Evolutionary conservation across 2,113 vertebrate species (phyloP).

Genomic region (Tor tambroides): DNA sequence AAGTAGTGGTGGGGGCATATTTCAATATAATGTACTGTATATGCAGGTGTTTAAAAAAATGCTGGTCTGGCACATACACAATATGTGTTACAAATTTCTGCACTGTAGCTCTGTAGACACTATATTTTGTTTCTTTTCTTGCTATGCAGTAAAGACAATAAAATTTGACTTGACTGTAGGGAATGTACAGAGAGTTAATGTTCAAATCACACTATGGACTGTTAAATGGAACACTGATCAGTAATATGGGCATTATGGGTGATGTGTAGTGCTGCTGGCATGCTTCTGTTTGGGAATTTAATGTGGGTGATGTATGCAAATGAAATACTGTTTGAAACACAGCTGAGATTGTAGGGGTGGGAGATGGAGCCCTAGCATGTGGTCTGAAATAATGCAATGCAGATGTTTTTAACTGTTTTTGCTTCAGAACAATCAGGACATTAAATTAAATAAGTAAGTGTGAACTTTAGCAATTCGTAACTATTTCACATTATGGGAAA

Average conservation of each 20-base stretch:
- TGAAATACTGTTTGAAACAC: background rate
- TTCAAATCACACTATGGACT: background rate
- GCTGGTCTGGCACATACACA: too few relatives aligned
- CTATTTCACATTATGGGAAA: too few relatives aligned
- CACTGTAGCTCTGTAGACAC: background rate
- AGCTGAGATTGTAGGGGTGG: background rate
- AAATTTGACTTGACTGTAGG: too few relatives aligned
- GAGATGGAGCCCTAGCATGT: background rate
- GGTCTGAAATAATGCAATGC: background rate
- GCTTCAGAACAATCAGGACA: background rate
- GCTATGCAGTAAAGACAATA: background rate
- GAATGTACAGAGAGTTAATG: background rate
- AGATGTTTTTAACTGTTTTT: background rate
- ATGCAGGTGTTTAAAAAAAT: too few relatives aligned
- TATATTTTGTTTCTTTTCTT: background rate
- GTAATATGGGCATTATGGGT: background rate
- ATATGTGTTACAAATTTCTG: too few relatives aligned
- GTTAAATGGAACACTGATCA: background rate
- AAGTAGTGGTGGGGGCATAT: background rate
- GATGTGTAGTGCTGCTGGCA: background rate
- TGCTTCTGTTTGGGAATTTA: background rate
- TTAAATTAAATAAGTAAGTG: background rate
- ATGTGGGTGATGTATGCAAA: constrained; percentile 31
- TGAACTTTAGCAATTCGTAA: background rate
- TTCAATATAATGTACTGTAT: background rate